Evolutionary conservation across 2,113 vertebrate species (phyloP), one percentile per base, ranked within the genome.

Genomic region (Callospermophilus lateralis): DNA sequence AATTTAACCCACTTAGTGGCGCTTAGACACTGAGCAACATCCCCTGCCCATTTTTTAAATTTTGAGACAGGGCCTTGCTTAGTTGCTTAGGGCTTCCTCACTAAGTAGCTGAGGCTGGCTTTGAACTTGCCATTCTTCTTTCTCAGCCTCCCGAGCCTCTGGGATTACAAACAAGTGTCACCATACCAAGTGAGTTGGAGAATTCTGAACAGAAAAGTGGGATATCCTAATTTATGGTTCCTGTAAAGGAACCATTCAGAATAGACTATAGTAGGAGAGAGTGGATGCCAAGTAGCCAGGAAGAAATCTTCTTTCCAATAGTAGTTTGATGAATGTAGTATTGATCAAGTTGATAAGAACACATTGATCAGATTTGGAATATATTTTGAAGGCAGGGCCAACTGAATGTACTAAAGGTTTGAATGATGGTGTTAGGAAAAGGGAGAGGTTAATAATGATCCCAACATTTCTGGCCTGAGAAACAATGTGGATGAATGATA

Each of bases 361-460:
- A n/a, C 16, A 63, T 70, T 30, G 30, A 53, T 55, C 28, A 96
- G 48, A 77, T 67, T n/a, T 30, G 22, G 7, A 53, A 79, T 88
- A 37, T 65, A 42, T 78, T 92, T 78, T 78, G 78, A 85, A 89
- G 78, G 42, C 39, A 84, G 17, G 61, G n/a, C 30, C 80, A 67
- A 63, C 53, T n/a, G 37, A 76, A 80, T 48, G 3, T 77, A 72
- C 26, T 39, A 3, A 37, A 68, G 63, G 22, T 67, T 30, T 83
- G 34, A 93, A 83, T 42, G 42, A 95, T 17, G 24, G 39, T 65
- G 58, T n/a, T 58, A 87, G n/a, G 55, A 87, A 93, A 85, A 89
- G 61, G 74, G 67, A 93, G 10, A n/a, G 76, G 26, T 51, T 48
- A 45, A 55, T 58, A 65, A 92, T 6, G 28, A 94, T 24, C 15